Base-by-base conservation (phyloP, 2,113 vertebrate species). In the Megalops atlanticus region DNA sequence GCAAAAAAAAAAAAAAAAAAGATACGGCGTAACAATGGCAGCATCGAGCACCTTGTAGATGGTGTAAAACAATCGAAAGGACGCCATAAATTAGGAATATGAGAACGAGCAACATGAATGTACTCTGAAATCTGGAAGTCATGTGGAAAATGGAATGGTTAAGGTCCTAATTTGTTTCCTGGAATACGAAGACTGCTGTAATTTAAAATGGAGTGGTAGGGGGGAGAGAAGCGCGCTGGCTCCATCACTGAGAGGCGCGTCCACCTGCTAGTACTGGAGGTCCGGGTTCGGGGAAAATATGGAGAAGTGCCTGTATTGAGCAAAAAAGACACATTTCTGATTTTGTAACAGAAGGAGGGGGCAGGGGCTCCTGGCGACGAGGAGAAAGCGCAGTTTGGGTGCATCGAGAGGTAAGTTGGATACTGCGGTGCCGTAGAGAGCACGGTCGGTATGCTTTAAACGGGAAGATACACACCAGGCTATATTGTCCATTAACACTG, bases 241-340 rank as follows among this genome's bases (percentile, higher is more conserved):
- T 94, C 91, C 93, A 93, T 94, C 93, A 91, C 40, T 92, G 93
- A 92, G 91, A 94, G 93, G 95, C 94, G 95, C 93, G 91, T 96
- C 94, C 96, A 96, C 95, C 95, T 95, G 95, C 94, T 91, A 88
- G 86, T 81, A 91, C 88, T 83, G 91, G 92, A 93, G 92, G 94
- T 93, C 94, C 92, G 88, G 90, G 90, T 90, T 90, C 81, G 82
- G 89, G 84, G 88, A 82, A 79, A 84, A 80, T 84, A 89, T 90
- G 93, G 92, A 92, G 92, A 94, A 91, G 90, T 91, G 90, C 89
- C 87, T 91, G 89, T 87, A 88, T 91, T 90, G 92, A 87, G 82
- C 89, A 85, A 85, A 78, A 87, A 91, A 91, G 86, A 92, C 87
- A 88, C 87, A 89, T 91, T 89, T 90, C 86, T 86, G 87, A 89